Base-by-base conservation (phyloP, 2,888 invertebrate genomes). In the Polylopha cassiicola region DNA sequence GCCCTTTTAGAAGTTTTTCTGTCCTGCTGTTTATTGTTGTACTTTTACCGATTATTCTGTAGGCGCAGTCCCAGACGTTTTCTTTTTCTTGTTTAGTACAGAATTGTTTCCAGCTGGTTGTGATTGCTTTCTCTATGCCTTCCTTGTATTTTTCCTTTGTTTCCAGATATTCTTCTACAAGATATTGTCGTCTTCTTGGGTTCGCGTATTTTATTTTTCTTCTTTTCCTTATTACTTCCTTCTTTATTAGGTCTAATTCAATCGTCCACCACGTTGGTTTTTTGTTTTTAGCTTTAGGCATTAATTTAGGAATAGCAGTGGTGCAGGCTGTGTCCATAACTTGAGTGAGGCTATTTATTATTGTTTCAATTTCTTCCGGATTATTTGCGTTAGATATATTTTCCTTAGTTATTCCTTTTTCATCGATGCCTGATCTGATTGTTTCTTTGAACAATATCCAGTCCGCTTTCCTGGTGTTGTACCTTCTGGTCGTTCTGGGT, bases 251-350 rank as follows among this genome's bases (percentile, higher is more conserved):
- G 0, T 13, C 26, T 4, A 44, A 16, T 4, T 37, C 23, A 10
- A 26, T 11, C 4, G 29, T 15, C 43, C 37, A 46, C 43, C 46
- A 43, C n/a, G 21, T 8, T 3, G 26, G 32, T 13, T 17, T 3
- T 7, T 20, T 29, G 2, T 6, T 15, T 38, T 33, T 33, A 4
- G 11, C 15, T n/a, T 5, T 23, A 0, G 6, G 1, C 10, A 18
- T 26, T 3, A 6, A 4, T 16, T n/a, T 21, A 1, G 24, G 18
- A 3, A 29, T 14, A 2, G 21, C 16, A 7, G 21, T 7, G 1
- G 10, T 11, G 3, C 26, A 17, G 10, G 15, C 9, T 21, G 3
- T 15, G 17, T 20, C 8, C 9, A 13, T 11, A 6, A 14, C 9
- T 20, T 3, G 3, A 21, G n/a, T 5, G 21, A n/a, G 3, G 3